Evolutionary conservation across 1,140 invertebrate genomes (phyloP).

Genomic region (Teleopsis dalmanni): DNA sequence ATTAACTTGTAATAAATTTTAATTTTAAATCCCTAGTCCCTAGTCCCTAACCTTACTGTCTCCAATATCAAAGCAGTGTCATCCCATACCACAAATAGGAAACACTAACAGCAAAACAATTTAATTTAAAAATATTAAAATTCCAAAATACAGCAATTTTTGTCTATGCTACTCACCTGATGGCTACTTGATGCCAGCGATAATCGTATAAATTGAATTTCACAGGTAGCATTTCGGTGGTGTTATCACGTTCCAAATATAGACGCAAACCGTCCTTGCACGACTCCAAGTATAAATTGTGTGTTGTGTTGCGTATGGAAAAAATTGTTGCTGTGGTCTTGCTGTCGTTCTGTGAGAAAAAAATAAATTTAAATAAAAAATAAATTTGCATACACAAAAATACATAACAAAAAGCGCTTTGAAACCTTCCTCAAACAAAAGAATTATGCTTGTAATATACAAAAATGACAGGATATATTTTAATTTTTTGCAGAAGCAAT

Average conservation of each 20-base stretch:
- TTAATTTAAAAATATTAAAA: too few relatives aligned
- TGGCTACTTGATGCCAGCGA: slow-evolving; percentile 44
- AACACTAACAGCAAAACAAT: too few relatives aligned
- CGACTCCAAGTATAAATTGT: slow-evolving; percentile 41
- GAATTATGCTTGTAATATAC: too few relatives aligned
- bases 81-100: too few relatives aligned
- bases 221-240: slow-evolving; percentile 43
- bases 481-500: too few relatives aligned
- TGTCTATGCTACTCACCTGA: slow-evolving; percentile 37
- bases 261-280: slow-evolving; percentile 37
- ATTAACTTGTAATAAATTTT: too few relatives aligned
- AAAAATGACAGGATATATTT: too few relatives aligned
- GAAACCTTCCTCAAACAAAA: too few relatives aligned
- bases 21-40: too few relatives aligned
- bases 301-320: slow-evolving; percentile 37
- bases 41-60: too few relatives aligned
- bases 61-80: too few relatives aligned
- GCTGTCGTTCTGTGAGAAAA: slow-evolving; percentile 29
- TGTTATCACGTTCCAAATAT: slow-evolving; percentile 39
- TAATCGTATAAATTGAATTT: slow-evolving; percentile 45
- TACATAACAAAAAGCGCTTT: background rate
- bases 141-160: too few relatives aligned
- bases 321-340: slow-evolving; percentile 35
- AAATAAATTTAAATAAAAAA: background rate
- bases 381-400: slow-evolving; percentile 2